phyloP scores from a whole-genome alignment of 2,888 invertebrate species.

The Andricus curvator region DNA sequence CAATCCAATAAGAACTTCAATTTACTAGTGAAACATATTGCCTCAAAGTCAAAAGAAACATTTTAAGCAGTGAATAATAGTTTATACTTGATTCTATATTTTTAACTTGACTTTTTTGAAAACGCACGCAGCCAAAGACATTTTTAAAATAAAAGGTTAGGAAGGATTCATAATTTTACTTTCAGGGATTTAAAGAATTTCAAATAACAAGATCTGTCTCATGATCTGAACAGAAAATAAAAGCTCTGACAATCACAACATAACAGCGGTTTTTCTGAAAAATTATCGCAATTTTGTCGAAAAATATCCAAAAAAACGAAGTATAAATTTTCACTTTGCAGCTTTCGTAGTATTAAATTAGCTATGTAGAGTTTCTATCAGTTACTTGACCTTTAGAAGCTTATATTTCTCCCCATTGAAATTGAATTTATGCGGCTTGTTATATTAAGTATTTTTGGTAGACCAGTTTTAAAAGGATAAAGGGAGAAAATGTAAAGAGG shows the following conservation, averaged over 20 bases:
- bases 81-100: too few relatives aligned
- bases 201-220: background rate
- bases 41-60: too few relatives aligned
- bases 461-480: background rate
- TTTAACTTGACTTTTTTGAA: too few relatives aligned
- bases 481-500: background rate
- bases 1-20: too few relatives aligned
- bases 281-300: too few relatives aligned
- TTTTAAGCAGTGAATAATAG: too few relatives aligned
- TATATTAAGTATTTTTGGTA: background rate
- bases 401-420: background rate
- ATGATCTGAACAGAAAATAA: too few relatives aligned
- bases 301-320: too few relatives aligned
- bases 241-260: too few relatives aligned
- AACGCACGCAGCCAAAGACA: background rate
- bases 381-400: background rate
- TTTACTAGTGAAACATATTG: too few relatives aligned
- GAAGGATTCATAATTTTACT: background rate
- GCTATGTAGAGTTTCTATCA: background rate
- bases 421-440: background rate
- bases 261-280: too few relatives aligned
- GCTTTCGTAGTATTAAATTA: background rate
- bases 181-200: background rate
- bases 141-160: background rate
- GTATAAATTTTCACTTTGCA: too few relatives aligned